These are phyloP conservation scores for Brassicogethes aeneus DNA, from an alignment of 2,888 invertebrate genomes.

Conservation along the genomic window DNA sequence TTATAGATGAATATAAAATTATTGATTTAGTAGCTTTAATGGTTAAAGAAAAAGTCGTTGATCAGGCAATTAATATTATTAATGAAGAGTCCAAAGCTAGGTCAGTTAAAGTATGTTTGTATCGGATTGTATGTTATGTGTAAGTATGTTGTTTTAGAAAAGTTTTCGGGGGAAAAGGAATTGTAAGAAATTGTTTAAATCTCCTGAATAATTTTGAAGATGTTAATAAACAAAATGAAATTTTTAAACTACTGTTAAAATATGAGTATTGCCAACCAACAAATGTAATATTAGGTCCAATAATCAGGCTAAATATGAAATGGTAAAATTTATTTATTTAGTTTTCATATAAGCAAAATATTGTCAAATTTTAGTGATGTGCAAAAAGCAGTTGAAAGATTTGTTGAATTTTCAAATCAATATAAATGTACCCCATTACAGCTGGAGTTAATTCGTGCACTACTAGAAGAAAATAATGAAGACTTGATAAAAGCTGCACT, in stretches of 20 bases:
- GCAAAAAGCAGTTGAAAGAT: constrained; percentile 48
- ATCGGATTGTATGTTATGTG: too few relatives aligned
- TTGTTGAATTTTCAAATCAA: constrained; percentile 40
- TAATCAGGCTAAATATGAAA: constrained; percentile 51
- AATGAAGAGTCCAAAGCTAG: constrained; percentile 43
- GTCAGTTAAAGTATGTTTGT: constrained; percentile 31
- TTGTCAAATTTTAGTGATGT: constrained; percentile 37
- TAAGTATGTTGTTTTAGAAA: constrained; percentile 10
- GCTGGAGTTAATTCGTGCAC: constrained; percentile 48
- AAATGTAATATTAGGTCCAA: constrained; percentile 52
- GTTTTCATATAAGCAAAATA: background rate
- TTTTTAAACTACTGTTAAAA: constrained; percentile 45
- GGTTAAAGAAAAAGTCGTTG: constrained; percentile 42
- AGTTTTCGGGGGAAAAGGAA: constrained; percentile 25
- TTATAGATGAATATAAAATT: constrained; percentile 56
- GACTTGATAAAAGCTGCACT: constrained; percentile 36
- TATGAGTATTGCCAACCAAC: constrained; percentile 48
- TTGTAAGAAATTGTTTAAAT: constrained; percentile 52
- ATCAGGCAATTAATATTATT: constrained; percentile 44
- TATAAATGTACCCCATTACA: constrained; percentile 56
- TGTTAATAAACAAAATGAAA: constrained; percentile 38
- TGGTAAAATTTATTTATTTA: constrained; percentile 37
- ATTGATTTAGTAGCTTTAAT: constrained; percentile 54
- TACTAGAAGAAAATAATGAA: constrained; percentile 37
- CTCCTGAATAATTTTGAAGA: constrained; percentile 48